Percentiles rank a stretch among this genome's conserved stretches.
phyloP scores from a whole-genome alignment of 2,797 vertebrate genomes.

The Danio albolineatus region DNA sequence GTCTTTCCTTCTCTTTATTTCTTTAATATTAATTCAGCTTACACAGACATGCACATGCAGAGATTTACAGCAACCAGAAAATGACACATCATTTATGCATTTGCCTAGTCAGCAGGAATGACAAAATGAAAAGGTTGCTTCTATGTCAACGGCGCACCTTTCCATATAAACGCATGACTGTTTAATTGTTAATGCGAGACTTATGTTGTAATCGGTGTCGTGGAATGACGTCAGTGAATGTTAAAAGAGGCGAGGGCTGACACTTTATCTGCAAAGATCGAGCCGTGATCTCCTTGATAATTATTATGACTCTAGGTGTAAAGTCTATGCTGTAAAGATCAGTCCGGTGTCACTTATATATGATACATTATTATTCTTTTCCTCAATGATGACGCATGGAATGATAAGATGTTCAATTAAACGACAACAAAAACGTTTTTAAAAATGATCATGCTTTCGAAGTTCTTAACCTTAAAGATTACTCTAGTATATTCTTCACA shows the following conservation, averaged over 20 bases:
- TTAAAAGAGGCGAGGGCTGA: background rate
- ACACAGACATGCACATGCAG: background rate
- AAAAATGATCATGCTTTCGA: no score
- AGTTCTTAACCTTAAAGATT: no score
- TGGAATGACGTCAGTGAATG: background rate
- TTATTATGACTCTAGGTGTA: slow-evolving; percentile 62
- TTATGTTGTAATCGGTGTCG: background rate
- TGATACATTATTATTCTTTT: background rate
- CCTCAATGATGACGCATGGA: background rate
- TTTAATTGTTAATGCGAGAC: background rate
- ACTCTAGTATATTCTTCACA: no score
- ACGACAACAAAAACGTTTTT: no score
- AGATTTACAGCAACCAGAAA: background rate
- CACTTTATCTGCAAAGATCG: slow-evolving; percentile 14
- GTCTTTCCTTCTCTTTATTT: background rate
- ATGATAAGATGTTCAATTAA: background rate
- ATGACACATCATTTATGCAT: background rate
- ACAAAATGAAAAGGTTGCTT: background rate
- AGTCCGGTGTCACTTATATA: background rate
- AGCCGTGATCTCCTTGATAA: background rate
- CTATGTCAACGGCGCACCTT: background rate
- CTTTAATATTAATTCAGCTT: background rate
- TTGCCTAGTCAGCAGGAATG: background rate
- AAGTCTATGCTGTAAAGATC: slow-evolving; percentile 64
- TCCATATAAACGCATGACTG: background rate